phyloP scores from a whole-genome alignment of 2,113 vertebrate species.

The Morphnarchus princeps region DNA sequence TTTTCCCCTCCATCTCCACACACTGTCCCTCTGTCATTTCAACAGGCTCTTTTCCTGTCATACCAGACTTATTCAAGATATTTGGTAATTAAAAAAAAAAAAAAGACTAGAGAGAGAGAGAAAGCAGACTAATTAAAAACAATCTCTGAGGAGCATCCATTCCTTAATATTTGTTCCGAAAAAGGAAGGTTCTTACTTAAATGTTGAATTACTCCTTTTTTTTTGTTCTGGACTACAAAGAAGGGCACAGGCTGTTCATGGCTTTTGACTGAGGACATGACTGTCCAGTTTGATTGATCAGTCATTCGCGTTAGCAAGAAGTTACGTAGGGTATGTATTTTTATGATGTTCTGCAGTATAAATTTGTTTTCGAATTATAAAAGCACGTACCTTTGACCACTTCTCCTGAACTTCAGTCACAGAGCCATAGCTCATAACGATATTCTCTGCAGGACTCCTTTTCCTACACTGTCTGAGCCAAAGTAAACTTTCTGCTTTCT shows the following conservation, averaged over 20 bases:
- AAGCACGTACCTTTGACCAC: accelerated
- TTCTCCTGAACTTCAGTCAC: background rate
- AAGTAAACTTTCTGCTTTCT: background rate
- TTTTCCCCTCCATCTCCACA: background rate
- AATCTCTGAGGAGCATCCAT: background rate
- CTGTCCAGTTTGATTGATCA: background rate
- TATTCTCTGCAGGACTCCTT: background rate
- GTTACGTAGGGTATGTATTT: background rate
- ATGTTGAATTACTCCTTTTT: background rate
- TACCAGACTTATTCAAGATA: background rate
- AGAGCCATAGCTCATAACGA: background rate
- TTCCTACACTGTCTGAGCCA: background rate
- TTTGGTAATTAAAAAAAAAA: background rate
- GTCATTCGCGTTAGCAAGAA: background rate
- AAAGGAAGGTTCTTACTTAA: background rate
- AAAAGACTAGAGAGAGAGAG: background rate
- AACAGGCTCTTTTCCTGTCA: background rate
- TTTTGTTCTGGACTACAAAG: background rate
- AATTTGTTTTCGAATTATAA: background rate
- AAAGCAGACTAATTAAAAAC: background rate
- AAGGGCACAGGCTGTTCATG: background rate
- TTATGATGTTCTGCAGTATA: background rate
- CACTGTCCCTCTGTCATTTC: background rate
- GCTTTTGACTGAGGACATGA: background rate
- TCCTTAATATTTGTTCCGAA: background rate